phyloP scores from a whole-genome alignment of 2,113 vertebrate genomes.

The Urocolius indicus region DNA sequence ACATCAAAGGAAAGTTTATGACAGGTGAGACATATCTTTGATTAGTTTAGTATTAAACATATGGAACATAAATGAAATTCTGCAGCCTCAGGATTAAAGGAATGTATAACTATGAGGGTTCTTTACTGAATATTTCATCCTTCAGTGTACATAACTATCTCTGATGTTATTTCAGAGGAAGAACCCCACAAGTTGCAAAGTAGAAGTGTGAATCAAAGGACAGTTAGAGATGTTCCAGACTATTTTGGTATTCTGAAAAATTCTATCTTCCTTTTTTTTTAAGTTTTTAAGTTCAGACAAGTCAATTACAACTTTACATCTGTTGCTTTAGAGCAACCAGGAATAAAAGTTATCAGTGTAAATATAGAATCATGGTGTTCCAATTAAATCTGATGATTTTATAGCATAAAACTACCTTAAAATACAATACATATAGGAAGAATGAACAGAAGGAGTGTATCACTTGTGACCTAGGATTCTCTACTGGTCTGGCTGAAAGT shows the following conservation, averaged over 20 bases:
- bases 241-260: not conserved
- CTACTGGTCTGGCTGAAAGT: not conserved
- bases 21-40: not conserved
- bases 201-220: not conserved
- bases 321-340: not conserved
- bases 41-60: not conserved
- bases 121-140: not conserved
- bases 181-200: not conserved
- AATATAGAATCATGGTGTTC: not conserved
- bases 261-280: no score
- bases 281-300: not conserved
- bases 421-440: not conserved
- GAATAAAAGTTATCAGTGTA: not conserved
- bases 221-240: fast-evolving
- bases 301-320: not conserved
- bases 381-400: not conserved
- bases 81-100: not conserved
- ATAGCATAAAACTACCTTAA: not conserved
- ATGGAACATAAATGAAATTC: not conserved
- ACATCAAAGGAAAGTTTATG: not conserved
- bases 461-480: not conserved
- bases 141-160: not conserved
- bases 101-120: not conserved
- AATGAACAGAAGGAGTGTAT: not conserved
- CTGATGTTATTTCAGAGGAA: not conserved